Base-by-base conservation (phyloP, 2,113 vertebrate species). In the Salvelinus alpinus region DNA sequence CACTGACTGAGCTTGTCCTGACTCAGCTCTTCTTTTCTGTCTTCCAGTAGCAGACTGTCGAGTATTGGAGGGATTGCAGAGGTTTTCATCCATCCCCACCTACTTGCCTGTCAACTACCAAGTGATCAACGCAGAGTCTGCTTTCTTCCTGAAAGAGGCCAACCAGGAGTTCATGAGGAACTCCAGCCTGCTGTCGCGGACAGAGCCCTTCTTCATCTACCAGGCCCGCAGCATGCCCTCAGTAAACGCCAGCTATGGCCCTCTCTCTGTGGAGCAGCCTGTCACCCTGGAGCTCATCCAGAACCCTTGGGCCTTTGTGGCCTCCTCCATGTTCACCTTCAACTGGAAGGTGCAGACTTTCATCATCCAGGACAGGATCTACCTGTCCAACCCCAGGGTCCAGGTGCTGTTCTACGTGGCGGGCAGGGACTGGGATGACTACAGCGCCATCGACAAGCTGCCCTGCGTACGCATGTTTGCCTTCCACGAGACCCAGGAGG, bases 61-160 rank as follows among this genome's bases (percentile, higher is more conserved):
- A 25, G 77, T 94, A 76, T 25, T 92, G 57, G 96, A 96, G 76
- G 91, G 88, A n/a, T 54, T 92, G 0, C 96, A 93, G 81, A 91
- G 94, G 65, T 94, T 96, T 72, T 94, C 96, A 64, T 95, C 96
- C 0, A 82, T 91, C 76, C 95, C 96, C 0, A 96, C 95, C 0
- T 98, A 98, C 89, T 95, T 99, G 69, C 98, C 97, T 0, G 98
- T 98, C 88, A 95, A 85, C 87, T 97, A 95, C 83, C 95, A 88
- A 51, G 78, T 99, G 78, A 92, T 94, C 72, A 87, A 94, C 3
- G 87, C 94, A 0, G 96, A 97, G 77, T 92, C 93, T 0, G 88
- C 94, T 0, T 99, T 98, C 86, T 95, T 97, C 85, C 95, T 99
- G n/a, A 95, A 94, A 82, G 96, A 97, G 47, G 88, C 93, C 85